Evolutionary conservation across 2,797 vertebrate genomes (phyloP).

Genomic region (Adelosebastes latens): DNA sequence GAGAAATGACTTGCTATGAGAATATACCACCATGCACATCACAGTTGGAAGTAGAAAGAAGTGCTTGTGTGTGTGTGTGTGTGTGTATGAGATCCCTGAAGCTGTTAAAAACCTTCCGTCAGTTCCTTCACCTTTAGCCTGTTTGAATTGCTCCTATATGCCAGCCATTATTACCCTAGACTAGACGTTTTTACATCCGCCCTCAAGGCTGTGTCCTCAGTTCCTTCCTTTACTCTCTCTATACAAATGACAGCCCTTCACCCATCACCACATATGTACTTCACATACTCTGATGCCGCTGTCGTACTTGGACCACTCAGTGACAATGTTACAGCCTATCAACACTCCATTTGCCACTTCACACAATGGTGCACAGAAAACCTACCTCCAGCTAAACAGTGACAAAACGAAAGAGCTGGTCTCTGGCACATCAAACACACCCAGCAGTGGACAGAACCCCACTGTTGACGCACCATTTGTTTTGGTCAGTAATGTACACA

Average conservation of each 20-base stretch:
- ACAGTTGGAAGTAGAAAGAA: slow-evolving; percentile 35
- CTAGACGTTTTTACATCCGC: neutral
- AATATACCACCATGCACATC: slow-evolving; percentile 41
- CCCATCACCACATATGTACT: neutral
- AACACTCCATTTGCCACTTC: neutral
- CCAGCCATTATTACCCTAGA: neutral
- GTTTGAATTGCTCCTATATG: slow-evolving; percentile 5
- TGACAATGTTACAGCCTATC: neutral
- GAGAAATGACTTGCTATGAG: slow-evolving; percentile 50
- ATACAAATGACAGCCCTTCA: neutral
- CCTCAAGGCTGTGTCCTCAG: neutral
- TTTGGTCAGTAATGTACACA: neutral
- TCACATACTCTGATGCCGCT: neutral
- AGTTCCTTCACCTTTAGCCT: slow-evolving; percentile 17
- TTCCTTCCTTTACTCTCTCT: neutral
- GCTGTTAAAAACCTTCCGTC: neutral
- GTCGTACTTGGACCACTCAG: neutral
- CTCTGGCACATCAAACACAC: neutral
- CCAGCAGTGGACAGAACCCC: neutral
- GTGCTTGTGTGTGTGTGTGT: neutral
- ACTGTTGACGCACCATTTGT: neutral
- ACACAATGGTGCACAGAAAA: neutral
- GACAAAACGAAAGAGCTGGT: neutral
- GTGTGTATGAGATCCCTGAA: neutral
- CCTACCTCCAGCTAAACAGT: neutral